phyloP scores from a whole-genome alignment of 2,113 vertebrate genomes.

The Megaceryle torquata region DNA sequence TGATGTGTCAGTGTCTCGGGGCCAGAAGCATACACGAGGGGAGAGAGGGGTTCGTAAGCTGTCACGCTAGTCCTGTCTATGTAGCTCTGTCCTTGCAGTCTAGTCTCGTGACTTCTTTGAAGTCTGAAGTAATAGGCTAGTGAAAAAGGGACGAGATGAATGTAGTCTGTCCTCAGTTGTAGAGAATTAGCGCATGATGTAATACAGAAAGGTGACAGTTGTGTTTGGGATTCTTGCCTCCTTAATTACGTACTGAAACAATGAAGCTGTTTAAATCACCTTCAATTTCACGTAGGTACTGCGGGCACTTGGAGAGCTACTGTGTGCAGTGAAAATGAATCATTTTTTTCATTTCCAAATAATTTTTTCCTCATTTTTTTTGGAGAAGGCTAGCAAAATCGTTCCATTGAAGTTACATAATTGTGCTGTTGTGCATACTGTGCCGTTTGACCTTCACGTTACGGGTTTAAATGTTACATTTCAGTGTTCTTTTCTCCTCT shows the following conservation, averaged over 20 bases:
- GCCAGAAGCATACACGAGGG: rapidly evolving
- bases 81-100: not conserved
- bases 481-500: not conserved
- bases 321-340: rapidly evolving
- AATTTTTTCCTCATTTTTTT: not conserved
- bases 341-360: not conserved
- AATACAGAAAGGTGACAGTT: not conserved
- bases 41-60: not conserved
- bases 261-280: not conserved
- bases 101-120: rapidly evolving
- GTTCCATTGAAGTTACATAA: not conserved
- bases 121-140: not conserved
- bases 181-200: not conserved
- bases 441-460: not conserved
- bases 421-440: not conserved
- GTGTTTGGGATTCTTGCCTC: not conserved
- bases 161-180: rapidly evolving
- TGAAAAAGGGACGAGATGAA: not conserved
- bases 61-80: rapidly evolving
- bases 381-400: not conserved
- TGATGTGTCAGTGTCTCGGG: not conserved
- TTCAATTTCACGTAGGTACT: not conserved
- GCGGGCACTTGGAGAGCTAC: not conserved
- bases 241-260: not conserved
- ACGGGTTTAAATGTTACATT: not conserved